Evolutionary conservation across 2,113 vertebrate genomes (phyloP), one percentile per base, ranked within the genome.

Genomic region (Campylomormyrus numenius): DNA sequence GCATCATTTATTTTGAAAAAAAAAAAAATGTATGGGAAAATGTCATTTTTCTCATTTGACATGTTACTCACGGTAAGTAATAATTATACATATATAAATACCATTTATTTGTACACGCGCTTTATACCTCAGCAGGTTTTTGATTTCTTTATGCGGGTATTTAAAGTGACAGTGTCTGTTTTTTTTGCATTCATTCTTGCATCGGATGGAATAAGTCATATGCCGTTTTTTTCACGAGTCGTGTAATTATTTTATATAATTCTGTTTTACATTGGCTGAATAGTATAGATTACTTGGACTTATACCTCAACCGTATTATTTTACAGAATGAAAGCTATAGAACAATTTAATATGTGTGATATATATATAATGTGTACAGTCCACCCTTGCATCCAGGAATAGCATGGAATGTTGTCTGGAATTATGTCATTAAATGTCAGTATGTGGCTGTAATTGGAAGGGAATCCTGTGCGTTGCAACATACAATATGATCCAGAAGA

Each of bases 161-260:
- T 95, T 95, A 96, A 95, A 95, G 95, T 93, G 90, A 88, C 95
- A 95, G 94, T 89, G 90, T 88, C 89, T 92, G 87, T 95, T 93
- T 94, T 93, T 90, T 90, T 53, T 52, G 56, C 48, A 77, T 74
- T 52, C 15, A 80, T 49, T 52, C 62, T 90, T 45, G 91, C 90
- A 77, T 92, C 21, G 77, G 84, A 49, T 80, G 8, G 70, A 90
- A 31, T 49, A 49, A 46, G 24, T 74, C 46, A 88, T 27, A 35
- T 88, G 46, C 42, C 19, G 46, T 45, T 84, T 46, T 48, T 27
- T 66, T 17, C 39, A 46, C n/a, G 39, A 70, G n/a, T 49, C 45
- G 27, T 85, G 21, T 48, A 85, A 48, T 70, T 31, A 70, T 85
- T 85, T 46, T 49, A 24, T 48, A 45, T 17, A 80, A 39, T 80